phyloP scores from a whole-genome alignment of 2,888 invertebrate genomes.

The Halictus ligatus region DNA sequence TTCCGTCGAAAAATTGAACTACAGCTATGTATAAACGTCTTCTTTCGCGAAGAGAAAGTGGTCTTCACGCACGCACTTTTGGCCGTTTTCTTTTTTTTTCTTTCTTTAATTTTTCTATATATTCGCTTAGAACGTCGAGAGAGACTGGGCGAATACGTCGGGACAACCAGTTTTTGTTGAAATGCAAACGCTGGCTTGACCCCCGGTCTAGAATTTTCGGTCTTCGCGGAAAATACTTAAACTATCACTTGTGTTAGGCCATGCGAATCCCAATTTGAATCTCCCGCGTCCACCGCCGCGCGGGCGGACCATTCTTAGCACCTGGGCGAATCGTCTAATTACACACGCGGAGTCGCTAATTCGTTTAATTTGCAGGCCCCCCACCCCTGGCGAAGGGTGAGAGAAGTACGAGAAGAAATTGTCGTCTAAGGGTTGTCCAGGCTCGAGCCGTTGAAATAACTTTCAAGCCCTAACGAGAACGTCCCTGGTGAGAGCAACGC shows the following conservation, averaged over 20 bases:
- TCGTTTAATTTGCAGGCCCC: not conserved
- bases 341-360: not conserved
- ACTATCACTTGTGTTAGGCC: conserved; percentile 71
- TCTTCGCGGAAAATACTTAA: conserved; percentile 56
- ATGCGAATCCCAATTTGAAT: conserved; percentile 50
- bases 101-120: not conserved
- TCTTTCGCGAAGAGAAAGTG: conserved; percentile 61
- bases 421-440: not conserved
- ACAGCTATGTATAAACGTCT: conserved; percentile 70
- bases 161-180: not conserved
- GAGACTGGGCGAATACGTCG: conserved; percentile 25
- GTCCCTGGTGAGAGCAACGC: conserved; percentile 62
- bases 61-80: conserved; percentile 59
- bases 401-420: not conserved
- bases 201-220: conserved; percentile 4
- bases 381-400: not conserved
- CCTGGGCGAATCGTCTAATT: conserved; percentile 40
- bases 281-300: conserved; percentile 43
- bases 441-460: not conserved
- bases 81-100: too few species aligned
- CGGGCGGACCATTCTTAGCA: conserved; percentile 49
- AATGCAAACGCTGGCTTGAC: not conserved
- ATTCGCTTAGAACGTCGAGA: conserved; percentile 53
- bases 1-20: conserved; percentile 67
- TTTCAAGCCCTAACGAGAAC: conserved; percentile 47